Evolutionary conservation across 1,140 invertebrate species (phyloP).

Genomic region (Philopotamus ludificatus): DNA sequence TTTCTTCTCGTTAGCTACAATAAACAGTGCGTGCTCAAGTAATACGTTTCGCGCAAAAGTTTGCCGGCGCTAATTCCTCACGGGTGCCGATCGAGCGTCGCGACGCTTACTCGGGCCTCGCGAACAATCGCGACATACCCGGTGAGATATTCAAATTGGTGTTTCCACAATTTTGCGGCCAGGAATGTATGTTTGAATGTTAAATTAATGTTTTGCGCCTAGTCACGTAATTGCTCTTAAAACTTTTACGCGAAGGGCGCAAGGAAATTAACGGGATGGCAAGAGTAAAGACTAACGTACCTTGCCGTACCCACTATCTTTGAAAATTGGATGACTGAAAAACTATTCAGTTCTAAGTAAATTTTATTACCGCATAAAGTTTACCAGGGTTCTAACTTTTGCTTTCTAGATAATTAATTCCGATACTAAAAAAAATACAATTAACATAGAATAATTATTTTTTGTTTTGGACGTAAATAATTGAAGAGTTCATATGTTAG

Average conservation of each 20-base stretch:
- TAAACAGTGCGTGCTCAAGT: slow-evolving; percentile 34
- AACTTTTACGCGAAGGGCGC: slow-evolving; percentile 36
- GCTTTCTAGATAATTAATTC: too few species aligned
- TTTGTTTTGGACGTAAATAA: too few species aligned
- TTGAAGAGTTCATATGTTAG: too few species aligned
- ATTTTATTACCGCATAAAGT: too few species aligned
- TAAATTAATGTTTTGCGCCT: slow-evolving; percentile 42
- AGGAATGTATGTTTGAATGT: slow-evolving; percentile 40
- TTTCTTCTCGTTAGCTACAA: slow-evolving; percentile 16
- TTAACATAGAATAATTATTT: too few species aligned
- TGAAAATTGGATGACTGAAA: too few species aligned
- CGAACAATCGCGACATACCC: slow-evolving; percentile 23
- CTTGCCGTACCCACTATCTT: too few species aligned
- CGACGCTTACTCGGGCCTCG: slow-evolving; percentile 13
- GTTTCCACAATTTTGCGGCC: slow-evolving; percentile 18
- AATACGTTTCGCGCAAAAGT: slow-evolving; percentile 30
- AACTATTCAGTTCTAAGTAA: too few species aligned
- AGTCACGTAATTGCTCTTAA: slow-evolving; percentile 43
- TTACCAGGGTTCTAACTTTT: too few species aligned
- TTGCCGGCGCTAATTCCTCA: neutral
- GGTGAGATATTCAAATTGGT: slow-evolving; percentile 12
- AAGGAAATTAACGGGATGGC: slow-evolving; percentile 38
- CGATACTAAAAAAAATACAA: too few species aligned
- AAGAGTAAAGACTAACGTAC: too few species aligned
- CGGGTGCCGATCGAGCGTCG: slow-evolving; percentile 15